phyloP scores from a whole-genome alignment of 2,888 invertebrate species.

The Auanema sp. region DNA sequence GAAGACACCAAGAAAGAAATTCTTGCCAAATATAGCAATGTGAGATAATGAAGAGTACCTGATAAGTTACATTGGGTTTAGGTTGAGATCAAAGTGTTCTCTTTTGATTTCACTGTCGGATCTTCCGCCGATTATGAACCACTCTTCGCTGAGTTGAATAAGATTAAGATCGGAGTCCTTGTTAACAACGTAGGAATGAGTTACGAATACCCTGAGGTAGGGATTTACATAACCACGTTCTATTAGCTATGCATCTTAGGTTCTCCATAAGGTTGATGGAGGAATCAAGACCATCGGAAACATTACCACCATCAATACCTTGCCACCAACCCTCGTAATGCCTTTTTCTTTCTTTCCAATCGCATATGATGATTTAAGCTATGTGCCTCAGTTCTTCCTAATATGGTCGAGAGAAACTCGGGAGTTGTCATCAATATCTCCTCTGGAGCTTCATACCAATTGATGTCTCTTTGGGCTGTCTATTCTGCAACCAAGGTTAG shows the following conservation, averaged over 20 bases:
- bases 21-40: slow-evolving; percentile 31
- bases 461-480: slow-evolving; percentile 72
- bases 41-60: slow-evolving; percentile 3
- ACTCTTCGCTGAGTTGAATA: slow-evolving; percentile 48
- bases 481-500: slow-evolving; percentile 85
- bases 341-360: background rate
- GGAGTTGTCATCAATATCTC: slow-evolving; percentile 89
- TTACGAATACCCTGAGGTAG: slow-evolving; percentile 78
- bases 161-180: slow-evolving; percentile 57
- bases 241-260: no score
- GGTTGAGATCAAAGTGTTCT: slow-evolving; percentile 51
- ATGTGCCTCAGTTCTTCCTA: slow-evolving; percentile 82
- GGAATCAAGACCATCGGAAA: slow-evolving; percentile 51
- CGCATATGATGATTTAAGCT: slow-evolving; percentile 68
- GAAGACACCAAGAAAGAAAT: slow-evolving; percentile 58
- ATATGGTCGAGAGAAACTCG: slow-evolving; percentile 78
- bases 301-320: slow-evolving; percentile 79
- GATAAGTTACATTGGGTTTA: slow-evolving; percentile 7
- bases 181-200: slow-evolving; percentile 91
- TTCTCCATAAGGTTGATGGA: slow-evolving; percentile 54
- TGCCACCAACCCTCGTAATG: slow-evolving; percentile 74
- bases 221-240: background rate
- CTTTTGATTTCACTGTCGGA: slow-evolving; percentile 54
- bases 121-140: slow-evolving; percentile 46
- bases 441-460: slow-evolving; percentile 79